Evolutionary conservation across 2,113 vertebrate genomes (phyloP), one percentile per base, ranked within the genome.

Genomic region (Psilopogon haemacephalus): DNA sequence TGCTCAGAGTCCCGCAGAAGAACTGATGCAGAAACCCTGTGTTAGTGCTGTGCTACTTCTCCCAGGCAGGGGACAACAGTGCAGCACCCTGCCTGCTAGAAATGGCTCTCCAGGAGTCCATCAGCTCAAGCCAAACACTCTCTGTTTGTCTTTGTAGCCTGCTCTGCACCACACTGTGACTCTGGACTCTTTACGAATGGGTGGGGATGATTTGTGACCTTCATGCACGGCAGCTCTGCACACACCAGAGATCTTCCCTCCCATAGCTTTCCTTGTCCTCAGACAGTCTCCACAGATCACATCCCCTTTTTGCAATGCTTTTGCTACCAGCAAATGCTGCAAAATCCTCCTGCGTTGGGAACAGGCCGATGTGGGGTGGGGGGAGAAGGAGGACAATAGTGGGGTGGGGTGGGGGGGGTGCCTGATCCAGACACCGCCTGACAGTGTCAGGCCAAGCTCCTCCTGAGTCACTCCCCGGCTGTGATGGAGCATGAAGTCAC

Each of bases 401-500:
- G 32, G 38, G 67, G 42, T 78, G 60, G 52, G 82, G 32, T 42
- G 67, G 42, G 81, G 60, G 52, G 82, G 64, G 77, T 68, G 75
- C 63, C 77, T 0, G 95, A 79, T 75, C 92, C 97, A 96, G 97
- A 87, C 93, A 94, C 88, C 0, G 95, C 95, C 97, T 96, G 97
- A 94, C 96, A 15, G 95, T 94, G 92, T 97, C 97, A 97, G 96
- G 90, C 93, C 91, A 85, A 38, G 69, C 86, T 86, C 88, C 94
- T 93, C 95, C 93, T 83, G 89, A 94, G 89, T 94, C 94, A 88
- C 87, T 82, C 93, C 89, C 93, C 64, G 89, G 77, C 93, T 79
- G 89, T 42, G 84, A 88, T 77, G 86, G 93, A 95, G 92, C 86
- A 86, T 97, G 97, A 97, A 88, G 88, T 97, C 97, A 97, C 91